Conservation (phyloP, 2,888 invertebrate species). For the Cantharis nigra region DNA sequence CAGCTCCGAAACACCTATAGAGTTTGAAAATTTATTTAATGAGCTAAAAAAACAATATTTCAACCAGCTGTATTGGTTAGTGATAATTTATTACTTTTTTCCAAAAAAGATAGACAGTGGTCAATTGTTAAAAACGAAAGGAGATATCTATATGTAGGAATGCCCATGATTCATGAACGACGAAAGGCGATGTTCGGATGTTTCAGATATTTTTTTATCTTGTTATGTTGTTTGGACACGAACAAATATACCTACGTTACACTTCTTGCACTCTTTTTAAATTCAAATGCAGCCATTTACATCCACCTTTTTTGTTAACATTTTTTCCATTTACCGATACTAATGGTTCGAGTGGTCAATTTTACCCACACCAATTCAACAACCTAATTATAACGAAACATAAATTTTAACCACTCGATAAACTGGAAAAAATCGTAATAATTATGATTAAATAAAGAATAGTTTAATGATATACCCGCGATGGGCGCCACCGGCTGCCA, state of each 20-base stretch:
- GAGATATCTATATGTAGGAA: constrained; percentile 44
- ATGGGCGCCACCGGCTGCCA: not conserved
- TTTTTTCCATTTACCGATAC: not conserved
- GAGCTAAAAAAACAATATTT: constrained; percentile 55
- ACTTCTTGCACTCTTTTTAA: constrained; percentile 48
- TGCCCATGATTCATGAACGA: constrained; percentile 56
- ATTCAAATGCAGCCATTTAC: not conserved
- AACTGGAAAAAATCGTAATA: not conserved
- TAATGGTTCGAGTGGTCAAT: not conserved
- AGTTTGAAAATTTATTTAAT: constrained; percentile 55
- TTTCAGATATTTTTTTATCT: constrained; percentile 51
- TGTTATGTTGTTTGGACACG: constrained; percentile 54
- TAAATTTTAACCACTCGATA: not conserved
- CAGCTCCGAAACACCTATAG: constrained; percentile 52
- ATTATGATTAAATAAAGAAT: not conserved
- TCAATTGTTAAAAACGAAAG: constrained; percentile 19
- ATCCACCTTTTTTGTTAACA: not conserved
- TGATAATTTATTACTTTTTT: constrained; percentile 49
- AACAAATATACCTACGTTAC: constrained; percentile 53
- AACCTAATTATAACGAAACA: not conserved
- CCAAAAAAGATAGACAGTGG: constrained; percentile 35
- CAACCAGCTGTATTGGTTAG: constrained; percentile 52
- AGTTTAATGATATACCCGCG: not conserved
- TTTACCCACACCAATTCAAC: not conserved
- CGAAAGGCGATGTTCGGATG: constrained; percentile 56